Base-by-base conservation (phyloP, 2,888 invertebrate genomes). In the Cephus pulcher region DNA sequence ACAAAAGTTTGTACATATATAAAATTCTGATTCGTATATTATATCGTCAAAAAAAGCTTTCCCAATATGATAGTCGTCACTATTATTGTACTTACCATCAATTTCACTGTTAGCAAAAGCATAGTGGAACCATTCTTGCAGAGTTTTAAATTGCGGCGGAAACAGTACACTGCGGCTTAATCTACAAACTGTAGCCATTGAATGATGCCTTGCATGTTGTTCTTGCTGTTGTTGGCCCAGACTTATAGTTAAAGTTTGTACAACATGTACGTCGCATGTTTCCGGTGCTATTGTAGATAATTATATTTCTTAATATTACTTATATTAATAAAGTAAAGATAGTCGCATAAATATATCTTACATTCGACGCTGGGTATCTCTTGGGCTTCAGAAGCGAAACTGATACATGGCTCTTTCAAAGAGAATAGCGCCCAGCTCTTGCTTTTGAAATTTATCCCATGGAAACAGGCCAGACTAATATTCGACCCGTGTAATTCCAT, bases 391-490 rank as follows among this genome's bases (percentile, higher is more conserved):
- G 98, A 97, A 30, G 97, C 96, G 92, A 98, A 98, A 88, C 96
- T 97, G 84, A 98, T 97, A 88, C 96, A 96, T 0, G 98, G 98
- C 87, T 98, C 97, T 90, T 96, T 96, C 82, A 99, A 93, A 85
- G 97, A 98, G 92, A 99, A 99, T 82, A 99, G 92, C 11, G 98
- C 98, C 98, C 99, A 99, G 1, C 97, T 97, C 92, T 98, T 98
- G 78, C 98, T 93, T 86, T 98, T 97, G 92, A 99, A 98, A 92
- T 98, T 98, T 89, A 98, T 97, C 68, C 99, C 99, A 92, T 99
- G 98, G 94, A 99, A 99, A 92, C 99, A 99, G 4, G 98, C 98
- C 83, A 99, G 93, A 11, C 98, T 98, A 79, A 99, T 96, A 92
- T 98, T 97, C 81, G 96, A 96, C 69, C 97, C 96, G 92, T 96